phyloP scores from a whole-genome alignment of 1,140 invertebrate species.

The Magallana ariakensis region DNA sequence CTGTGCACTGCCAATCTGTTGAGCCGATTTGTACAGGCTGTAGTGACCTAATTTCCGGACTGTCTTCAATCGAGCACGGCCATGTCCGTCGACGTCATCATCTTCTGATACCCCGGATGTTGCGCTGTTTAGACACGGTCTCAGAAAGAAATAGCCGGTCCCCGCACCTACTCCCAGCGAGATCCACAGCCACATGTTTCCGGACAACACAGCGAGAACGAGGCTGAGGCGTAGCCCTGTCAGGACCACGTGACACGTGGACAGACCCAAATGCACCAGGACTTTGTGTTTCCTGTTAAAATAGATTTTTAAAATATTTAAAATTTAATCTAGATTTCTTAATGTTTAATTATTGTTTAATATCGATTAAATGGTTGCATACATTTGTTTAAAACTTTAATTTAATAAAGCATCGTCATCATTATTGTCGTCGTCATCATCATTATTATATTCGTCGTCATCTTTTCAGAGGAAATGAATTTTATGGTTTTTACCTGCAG shows the following conservation, averaged over 20 bases:
- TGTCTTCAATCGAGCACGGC: background rate
- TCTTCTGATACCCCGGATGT: background rate
- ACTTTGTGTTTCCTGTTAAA: background rate
- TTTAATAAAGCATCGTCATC: too few species aligned
- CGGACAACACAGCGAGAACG: constrained; percentile 1
- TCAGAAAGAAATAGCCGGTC: constrained; percentile 5
- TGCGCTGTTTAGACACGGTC: background rate
- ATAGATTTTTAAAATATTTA: background rate
- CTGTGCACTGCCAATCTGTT: background rate
- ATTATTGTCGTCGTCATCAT: background rate
- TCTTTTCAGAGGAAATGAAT: background rate
- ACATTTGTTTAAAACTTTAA: too few species aligned
- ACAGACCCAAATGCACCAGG: background rate
- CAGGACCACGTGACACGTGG: background rate
- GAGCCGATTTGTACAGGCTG: background rate
- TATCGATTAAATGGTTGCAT: too few species aligned
- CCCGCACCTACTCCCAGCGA: background rate
- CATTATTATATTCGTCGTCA: background rate
- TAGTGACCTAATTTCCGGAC: constrained; percentile 8
- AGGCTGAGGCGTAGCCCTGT: background rate
- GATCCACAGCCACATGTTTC: constrained; percentile 1
- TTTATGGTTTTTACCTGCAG: background rate
- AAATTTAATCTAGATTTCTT: background rate
- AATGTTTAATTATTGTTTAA: background rate
- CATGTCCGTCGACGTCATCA: background rate